Percentiles rank a stretch among this genome's conserved stretches.
These are phyloP conservation scores for Halisarca cf. caerulea DNA, from an alignment of 37 sponge, comb jelly and placozoan genomes.

Conservation along the genomic window DNA sequence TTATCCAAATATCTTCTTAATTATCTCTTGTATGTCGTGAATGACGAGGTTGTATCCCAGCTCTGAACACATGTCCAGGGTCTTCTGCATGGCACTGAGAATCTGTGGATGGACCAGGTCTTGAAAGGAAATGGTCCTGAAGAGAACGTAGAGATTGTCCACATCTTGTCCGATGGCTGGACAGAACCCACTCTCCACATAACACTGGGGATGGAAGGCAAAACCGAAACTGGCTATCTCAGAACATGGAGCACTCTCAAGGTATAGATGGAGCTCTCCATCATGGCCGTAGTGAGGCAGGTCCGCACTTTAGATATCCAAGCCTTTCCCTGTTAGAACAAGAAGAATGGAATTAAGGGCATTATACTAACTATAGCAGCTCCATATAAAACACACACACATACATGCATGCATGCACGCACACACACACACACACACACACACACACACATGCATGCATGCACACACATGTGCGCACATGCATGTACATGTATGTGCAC, in stretches of 20 bases:
- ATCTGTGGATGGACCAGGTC: neutral
- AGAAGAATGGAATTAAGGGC: neutral
- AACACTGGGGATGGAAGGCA: slow-evolving; percentile 4
- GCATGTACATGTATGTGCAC: no score
- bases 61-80: neutral
- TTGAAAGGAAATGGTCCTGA: neutral
- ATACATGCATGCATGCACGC: no score
- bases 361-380: no score
- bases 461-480: no score
- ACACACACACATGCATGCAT: no score
- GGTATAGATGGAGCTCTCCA: neutral
- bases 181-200: slow-evolving; percentile 10
- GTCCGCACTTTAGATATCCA: neutral
- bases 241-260: neutral
- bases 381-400: no score
- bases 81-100: neutral
- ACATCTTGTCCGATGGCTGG: neutral
- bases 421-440: no score
- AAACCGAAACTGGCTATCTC: neutral
- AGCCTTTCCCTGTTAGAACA: neutral
- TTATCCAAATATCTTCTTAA: neutral
- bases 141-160: neutral
- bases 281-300: neutral
- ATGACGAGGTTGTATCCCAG: neutral
- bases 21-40: slow-evolving; percentile 5